Conservation (phyloP, 1,140 invertebrate genomes). For the Drosophila persimilis region DNA sequence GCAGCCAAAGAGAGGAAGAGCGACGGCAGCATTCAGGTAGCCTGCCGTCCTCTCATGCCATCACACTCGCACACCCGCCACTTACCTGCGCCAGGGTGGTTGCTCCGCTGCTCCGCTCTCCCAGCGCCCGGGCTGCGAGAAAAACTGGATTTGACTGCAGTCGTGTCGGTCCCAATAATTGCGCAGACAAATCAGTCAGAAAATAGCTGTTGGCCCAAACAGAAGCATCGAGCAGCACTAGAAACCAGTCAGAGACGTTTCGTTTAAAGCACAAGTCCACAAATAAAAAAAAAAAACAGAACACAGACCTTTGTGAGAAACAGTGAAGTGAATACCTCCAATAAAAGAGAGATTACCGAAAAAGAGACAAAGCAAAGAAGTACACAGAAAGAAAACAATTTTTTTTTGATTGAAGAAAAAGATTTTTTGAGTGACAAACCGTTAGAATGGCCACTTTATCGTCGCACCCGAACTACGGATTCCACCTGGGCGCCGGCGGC, state of each 20-base stretch:
- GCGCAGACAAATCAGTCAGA: slow-evolving; percentile 74
- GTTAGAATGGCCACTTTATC: slow-evolving; percentile 76
- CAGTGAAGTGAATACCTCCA: slow-evolving; percentile 13
- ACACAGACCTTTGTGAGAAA: slow-evolving; percentile 5
- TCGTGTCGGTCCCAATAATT: slow-evolving; percentile 72
- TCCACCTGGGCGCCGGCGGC: slow-evolving; percentile 66
- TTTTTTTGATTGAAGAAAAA: slow-evolving; percentile 29
- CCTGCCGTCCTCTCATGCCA: slow-evolving; percentile 45
- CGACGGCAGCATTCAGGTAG: slow-evolving; percentile 41
- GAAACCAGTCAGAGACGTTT: slow-evolving; percentile 23
- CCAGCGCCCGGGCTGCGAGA: slow-evolving; percentile 26
- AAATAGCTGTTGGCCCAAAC: slow-evolving; percentile 77
- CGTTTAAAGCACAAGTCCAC: slow-evolving; percentile 25
- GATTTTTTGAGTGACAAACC: slow-evolving; percentile 28
- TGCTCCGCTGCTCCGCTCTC: slow-evolving; percentile 20
- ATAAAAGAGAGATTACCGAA: slow-evolving; percentile 8
- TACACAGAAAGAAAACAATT: slow-evolving; percentile 36
- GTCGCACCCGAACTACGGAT: slow-evolving; percentile 82
- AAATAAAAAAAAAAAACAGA: slow-evolving; percentile 25
- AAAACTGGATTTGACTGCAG: slow-evolving; percentile 75
- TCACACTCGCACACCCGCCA: too few relatives aligned
- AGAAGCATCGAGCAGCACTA: slow-evolving; percentile 62
- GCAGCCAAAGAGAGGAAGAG: slow-evolving; percentile 50
- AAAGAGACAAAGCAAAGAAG: slow-evolving; percentile 30
- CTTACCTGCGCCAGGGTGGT: slow-evolving; percentile 32